A percentile compares a stretch with the other conserved stretches of the same genome.
Conservation (phyloP, 2,888 invertebrate species). For the Stomorhina lunata region DNA sequence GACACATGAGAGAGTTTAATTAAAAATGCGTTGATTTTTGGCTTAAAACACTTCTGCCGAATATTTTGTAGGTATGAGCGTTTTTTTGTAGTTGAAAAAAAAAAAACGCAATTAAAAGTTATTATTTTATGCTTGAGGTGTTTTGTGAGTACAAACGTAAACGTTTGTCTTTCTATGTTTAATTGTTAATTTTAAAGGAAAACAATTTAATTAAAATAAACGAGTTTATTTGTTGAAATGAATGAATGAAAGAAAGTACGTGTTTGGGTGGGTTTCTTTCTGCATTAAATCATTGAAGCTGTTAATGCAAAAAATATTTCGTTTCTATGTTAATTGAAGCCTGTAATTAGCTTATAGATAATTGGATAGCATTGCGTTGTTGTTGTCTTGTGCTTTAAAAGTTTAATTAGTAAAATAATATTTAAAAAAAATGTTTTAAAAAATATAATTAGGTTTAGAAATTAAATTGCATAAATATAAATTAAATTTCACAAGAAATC, state of each 20-base stretch:
- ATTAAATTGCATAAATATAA: not conserved
- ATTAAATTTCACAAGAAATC: not conserved
- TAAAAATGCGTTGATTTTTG: constrained; percentile 60
- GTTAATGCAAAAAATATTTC: not conserved
- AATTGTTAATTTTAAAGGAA: constrained; percentile 47
- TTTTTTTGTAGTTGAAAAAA: not conserved
- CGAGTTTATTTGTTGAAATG: too few species aligned
- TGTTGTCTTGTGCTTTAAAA: not conserved
- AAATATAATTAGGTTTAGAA: not conserved
- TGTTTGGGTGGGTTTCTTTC: too few species aligned
- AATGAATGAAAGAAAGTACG: too few species aligned
- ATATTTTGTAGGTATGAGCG: not conserved
- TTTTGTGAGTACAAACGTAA: constrained; percentile 31
- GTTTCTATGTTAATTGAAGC: constrained; percentile 24
- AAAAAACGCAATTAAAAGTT: constrained; percentile 64
- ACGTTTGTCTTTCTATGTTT: constrained; percentile 32
- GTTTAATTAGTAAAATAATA: not conserved
- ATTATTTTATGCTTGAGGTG: constrained; percentile 65
- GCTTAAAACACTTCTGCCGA: not conserved
- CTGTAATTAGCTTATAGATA: constrained; percentile 11
- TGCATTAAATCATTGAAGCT: not conserved
- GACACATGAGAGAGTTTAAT: constrained; percentile 51
- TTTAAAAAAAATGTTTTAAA: not conserved
- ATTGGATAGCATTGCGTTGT: not conserved
- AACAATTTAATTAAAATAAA: constrained; percentile 45